Conservation (phyloP, 2,113 vertebrate species). For the Caloenas nicobarica region DNA sequence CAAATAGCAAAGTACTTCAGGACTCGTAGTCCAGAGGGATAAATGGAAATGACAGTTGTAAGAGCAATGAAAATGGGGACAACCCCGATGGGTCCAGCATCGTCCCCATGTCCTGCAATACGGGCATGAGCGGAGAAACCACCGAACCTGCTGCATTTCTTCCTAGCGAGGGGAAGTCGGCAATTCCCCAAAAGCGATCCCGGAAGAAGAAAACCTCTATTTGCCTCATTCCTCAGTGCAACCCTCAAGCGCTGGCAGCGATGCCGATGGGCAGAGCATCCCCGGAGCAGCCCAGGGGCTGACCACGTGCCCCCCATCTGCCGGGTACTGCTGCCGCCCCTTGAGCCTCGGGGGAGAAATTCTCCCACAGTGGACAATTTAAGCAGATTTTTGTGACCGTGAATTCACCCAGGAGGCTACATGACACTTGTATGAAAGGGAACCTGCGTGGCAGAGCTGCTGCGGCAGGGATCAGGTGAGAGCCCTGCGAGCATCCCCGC, state of each 20-base stretch:
- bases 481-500: neutral
- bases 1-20: neutral
- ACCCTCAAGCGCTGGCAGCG: rapidly evolving
- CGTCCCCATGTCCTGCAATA: neutral
- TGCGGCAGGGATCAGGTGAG: constrained; percentile 40
- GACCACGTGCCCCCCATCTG: rapidly evolving
- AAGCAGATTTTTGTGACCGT: neutral
- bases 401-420: neutral
- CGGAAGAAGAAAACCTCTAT: neutral
- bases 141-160: neutral
- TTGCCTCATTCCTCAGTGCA: neutral
- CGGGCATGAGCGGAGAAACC: neutral
- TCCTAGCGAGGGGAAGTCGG: neutral
- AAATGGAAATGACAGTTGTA: neutral
- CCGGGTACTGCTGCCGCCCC: neutral
- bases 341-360: neutral
- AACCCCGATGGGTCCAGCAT: neutral
- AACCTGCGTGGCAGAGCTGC: rapidly evolving
- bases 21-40: neutral
- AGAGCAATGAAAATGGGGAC: neutral
- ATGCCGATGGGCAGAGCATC: rapidly evolving
- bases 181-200: neutral
- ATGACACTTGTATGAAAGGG: neutral
- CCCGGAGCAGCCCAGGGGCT: neutral
- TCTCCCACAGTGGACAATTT: neutral